phyloP scores from a whole-genome alignment of 2,113 vertebrate species.

The Poeciliopsis prolifica region DNA sequence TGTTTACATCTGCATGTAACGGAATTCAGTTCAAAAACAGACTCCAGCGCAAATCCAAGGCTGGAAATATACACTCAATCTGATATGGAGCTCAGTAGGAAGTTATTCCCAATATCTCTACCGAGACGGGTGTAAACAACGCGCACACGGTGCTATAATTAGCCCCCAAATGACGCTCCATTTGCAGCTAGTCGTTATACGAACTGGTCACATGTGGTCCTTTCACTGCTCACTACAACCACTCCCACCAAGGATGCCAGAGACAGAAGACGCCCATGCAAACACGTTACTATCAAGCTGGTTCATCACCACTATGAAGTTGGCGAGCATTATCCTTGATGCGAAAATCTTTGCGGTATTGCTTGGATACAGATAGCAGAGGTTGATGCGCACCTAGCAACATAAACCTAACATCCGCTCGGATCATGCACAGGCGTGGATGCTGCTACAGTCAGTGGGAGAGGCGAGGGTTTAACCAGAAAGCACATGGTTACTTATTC shows the following conservation, averaged over 20 bases:
- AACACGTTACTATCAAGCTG: neutral
- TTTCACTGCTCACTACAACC: conserved; percentile 44
- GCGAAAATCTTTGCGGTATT: neutral
- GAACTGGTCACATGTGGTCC: conserved; percentile 58
- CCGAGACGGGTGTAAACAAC: neutral
- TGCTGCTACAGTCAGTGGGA: conserved; percentile 57
- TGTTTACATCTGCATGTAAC: conserved; percentile 75
- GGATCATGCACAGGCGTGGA: conserved; percentile 52
- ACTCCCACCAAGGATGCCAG: conserved; percentile 61
- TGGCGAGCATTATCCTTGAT: neutral
- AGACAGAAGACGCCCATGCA: conserved; percentile 16
- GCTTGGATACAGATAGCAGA: conserved; percentile 18
- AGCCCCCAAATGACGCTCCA: conserved; percentile 3
- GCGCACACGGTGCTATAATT: conserved; percentile 10
- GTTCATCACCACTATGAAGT: neutral
- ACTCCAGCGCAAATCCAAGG: neutral
- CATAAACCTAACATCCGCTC: conserved; percentile 60
- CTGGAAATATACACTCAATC: neutral
- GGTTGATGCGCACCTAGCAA: conserved; percentile 41
- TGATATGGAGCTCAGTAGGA: conserved; percentile 2
- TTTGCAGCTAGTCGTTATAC: conserved; percentile 25
- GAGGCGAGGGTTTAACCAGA: conserved; percentile 50
- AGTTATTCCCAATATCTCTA: neutral
- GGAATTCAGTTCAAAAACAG: conserved; percentile 21
- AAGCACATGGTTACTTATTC: conserved; percentile 31